Percentiles rank a stretch among this genome's conserved stretches.
phyloP scores from a whole-genome alignment of 1,140 invertebrate species.

The Armadillidium nasatum region DNA sequence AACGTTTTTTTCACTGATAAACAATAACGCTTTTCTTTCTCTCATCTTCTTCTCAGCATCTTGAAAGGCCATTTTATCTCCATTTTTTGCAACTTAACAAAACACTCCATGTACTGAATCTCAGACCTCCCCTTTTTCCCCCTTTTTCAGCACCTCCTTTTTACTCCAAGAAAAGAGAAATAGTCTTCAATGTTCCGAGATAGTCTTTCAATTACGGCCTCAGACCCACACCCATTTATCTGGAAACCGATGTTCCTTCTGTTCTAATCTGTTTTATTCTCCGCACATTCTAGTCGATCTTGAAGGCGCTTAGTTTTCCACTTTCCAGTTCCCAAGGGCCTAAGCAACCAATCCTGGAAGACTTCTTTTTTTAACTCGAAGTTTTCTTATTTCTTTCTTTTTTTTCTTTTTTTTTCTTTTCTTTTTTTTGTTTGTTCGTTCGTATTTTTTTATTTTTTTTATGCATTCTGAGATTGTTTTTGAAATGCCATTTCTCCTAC shows the following conservation, averaged over 20 bases:
- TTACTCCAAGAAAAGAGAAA: no score
- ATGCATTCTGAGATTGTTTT: conserved; percentile 15
- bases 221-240: conserved; percentile 36
- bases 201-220: background rate
- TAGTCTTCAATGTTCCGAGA: background rate
- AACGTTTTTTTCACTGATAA: background rate
- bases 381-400: conserved; percentile 13
- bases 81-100: background rate
- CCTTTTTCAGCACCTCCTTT: no score
- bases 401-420: no score
- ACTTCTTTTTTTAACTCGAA: conserved; percentile 38
- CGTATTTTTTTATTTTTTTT: no score
- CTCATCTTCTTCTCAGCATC: background rate
- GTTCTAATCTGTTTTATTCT: conserved; percentile 45
- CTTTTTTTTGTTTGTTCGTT: no score
- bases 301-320: conserved; percentile 44
- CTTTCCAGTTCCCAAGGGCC: conserved; percentile 41
- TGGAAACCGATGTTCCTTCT: conserved; percentile 43
- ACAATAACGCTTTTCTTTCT: conserved; percentile 3
- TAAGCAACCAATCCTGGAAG: conserved; percentile 38
- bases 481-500: background rate
- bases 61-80: background rate
- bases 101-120: background rate
- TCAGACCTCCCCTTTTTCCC: background rate
- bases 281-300: conserved; percentile 43